Evolutionary conservation across 2,113 vertebrate genomes (phyloP).

Genomic region (Clarias gariepinus): DNA sequence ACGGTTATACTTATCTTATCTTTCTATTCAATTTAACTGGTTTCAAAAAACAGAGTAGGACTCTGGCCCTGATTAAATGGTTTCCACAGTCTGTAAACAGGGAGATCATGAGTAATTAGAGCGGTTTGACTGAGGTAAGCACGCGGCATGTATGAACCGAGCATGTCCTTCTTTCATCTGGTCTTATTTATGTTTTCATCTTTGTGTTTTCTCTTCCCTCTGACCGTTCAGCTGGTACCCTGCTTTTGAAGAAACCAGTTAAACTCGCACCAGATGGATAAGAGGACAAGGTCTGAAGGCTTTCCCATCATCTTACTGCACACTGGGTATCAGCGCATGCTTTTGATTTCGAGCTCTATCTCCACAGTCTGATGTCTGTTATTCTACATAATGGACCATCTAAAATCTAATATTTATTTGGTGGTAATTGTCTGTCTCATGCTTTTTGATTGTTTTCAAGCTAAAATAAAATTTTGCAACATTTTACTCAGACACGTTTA

Average conservation of each 20-base stretch:
- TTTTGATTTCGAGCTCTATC: background rate
- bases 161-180: slow-evolving; percentile 39
- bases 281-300: background rate
- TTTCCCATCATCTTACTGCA: slow-evolving; percentile 21
- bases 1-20: slow-evolving; percentile 36
- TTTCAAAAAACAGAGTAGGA: slow-evolving; percentile 4
- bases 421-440: background rate
- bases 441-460: slow-evolving; percentile 7
- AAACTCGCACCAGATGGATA: slow-evolving; percentile 46
- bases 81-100: slow-evolving; percentile 23
- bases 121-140: slow-evolving; percentile 29
- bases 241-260: slow-evolving; percentile 50
- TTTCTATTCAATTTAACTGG: background rate
- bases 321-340: background rate
- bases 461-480: background rate
- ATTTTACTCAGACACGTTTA: background rate
- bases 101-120: slow-evolving; percentile 30
- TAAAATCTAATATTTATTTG: slow-evolving; percentile 1
- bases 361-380: slow-evolving; percentile 24
- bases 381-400: slow-evolving; percentile 22
- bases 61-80: slow-evolving; percentile 29
- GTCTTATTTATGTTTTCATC: slow-evolving; percentile 47
- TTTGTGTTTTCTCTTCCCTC: slow-evolving; percentile 38
- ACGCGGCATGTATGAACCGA: slow-evolving; percentile 4
- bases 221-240: slow-evolving; percentile 28